These are phyloP conservation scores for Eristalinus sepulchralis DNA, from an alignment of 2,888 invertebrate species.

Conservation along the genomic window DNA sequence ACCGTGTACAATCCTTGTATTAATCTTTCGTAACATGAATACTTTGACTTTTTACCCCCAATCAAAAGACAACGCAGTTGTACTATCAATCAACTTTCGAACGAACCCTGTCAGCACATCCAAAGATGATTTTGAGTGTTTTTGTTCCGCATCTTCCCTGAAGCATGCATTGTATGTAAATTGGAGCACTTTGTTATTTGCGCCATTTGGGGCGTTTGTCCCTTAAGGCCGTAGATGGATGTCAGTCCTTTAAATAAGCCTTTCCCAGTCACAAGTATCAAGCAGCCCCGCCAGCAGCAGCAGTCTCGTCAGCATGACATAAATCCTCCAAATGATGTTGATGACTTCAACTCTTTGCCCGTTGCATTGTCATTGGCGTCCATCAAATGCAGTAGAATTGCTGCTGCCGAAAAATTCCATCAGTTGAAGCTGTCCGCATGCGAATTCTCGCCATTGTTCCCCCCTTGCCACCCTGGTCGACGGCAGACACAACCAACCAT, in stretches of 20 bases:
- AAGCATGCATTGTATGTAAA: slow-evolving; percentile 66
- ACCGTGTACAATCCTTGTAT: background rate
- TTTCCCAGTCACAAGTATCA: slow-evolving; percentile 9
- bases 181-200: slow-evolving; percentile 38
- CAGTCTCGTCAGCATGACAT: slow-evolving; percentile 47
- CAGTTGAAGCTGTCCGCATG: slow-evolving; percentile 36
- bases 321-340: slow-evolving; percentile 67
- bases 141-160: slow-evolving; percentile 21
- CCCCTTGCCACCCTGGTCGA: too few relatives aligned
- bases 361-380: slow-evolving; percentile 45
- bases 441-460: slow-evolving; percentile 48
- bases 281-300: slow-evolving; percentile 23
- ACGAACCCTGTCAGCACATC: slow-evolving; percentile 49
- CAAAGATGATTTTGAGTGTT: slow-evolving; percentile 38
- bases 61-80: slow-evolving; percentile 33
- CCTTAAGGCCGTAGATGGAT: slow-evolving; percentile 41
- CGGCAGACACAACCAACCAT: slow-evolving; percentile 10
- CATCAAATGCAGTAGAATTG: slow-evolving; percentile 54
- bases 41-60: slow-evolving; percentile 42
- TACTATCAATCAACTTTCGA: slow-evolving; percentile 51
- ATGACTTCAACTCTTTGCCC: slow-evolving; percentile 59
- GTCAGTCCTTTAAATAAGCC: slow-evolving; percentile 32
- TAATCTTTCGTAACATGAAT: too few relatives aligned
- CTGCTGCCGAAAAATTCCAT: slow-evolving; percentile 53
- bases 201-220: slow-evolving; percentile 54